Evolutionary conservation across 2,888 invertebrate genomes (phyloP).

Genomic region (Caenorhabditis sulstoni): DNA sequence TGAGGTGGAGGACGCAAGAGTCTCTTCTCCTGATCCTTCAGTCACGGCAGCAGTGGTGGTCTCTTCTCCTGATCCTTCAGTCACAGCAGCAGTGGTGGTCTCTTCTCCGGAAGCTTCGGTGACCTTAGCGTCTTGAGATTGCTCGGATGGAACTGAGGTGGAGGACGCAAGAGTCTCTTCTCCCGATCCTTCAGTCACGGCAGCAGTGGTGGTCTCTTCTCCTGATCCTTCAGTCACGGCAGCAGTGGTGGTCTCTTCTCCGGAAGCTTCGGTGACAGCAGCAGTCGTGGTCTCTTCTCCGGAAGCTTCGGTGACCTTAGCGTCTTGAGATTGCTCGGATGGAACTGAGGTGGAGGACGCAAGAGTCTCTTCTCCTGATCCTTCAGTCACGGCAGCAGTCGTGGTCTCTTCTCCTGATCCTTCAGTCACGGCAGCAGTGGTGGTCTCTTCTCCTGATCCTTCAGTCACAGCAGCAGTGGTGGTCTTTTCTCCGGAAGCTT

Average conservation of each 20-base stretch:
- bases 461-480: conserved; percentile 23
- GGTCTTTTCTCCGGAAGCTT: conserved; percentile 44
- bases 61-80: conserved; percentile 40
- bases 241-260: conserved; percentile 10
- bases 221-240: not conserved
- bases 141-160: conserved; percentile 28
- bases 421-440: conserved; percentile 24
- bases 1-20: conserved; percentile 14
- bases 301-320: conserved; percentile 32
- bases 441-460: conserved; percentile 42
- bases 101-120: conserved; percentile 40
- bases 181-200: not conserved
- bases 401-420: conserved; percentile 34
- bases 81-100: conserved; percentile 25
- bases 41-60: conserved; percentile 19
- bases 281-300: conserved; percentile 38
- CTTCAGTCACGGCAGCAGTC: conserved; percentile 17
- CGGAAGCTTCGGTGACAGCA: conserved; percentile 29
- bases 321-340: not conserved
- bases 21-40: conserved; percentile 45
- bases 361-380: conserved; percentile 19
- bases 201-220: not conserved
- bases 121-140: conserved; percentile 15
- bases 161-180: conserved; percentile 6
- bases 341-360: conserved; percentile 19